phyloP scores from a whole-genome alignment of 2,113 vertebrate genomes.

The Corapipo altera region DNA sequence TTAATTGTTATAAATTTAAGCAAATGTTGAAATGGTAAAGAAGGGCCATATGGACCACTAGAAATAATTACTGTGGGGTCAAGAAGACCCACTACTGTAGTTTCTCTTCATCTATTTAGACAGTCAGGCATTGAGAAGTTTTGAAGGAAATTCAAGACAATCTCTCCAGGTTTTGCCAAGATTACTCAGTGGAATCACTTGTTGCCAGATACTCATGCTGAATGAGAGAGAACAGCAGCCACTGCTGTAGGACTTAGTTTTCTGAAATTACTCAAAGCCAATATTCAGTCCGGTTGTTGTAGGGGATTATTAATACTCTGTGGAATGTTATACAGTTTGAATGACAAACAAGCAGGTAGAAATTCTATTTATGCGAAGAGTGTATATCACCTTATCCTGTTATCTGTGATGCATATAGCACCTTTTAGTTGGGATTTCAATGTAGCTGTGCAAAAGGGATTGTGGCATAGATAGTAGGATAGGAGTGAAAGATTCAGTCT shows the following conservation, averaged over 20 bases:
- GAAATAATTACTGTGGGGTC: neutral
- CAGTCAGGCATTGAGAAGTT: neutral
- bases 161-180: neutral
- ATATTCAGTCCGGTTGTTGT: neutral
- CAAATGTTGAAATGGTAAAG: neutral
- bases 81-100: neutral
- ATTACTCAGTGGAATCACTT: neutral
- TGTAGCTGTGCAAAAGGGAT: neutral
- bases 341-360: neutral
- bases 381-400: neutral
- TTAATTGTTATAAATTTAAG: neutral
- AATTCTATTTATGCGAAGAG: neutral
- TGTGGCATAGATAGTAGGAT: neutral
- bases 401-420: neutral
- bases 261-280: neutral
- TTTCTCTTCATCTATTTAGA: neutral
- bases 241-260: neutral
- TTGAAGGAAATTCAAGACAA: neutral
- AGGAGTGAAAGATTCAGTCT: neutral
- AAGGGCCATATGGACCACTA: neutral
- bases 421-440: neutral
- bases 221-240: neutral
- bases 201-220: neutral
- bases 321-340: neutral
- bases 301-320: neutral